These are phyloP conservation scores for Megaceryle torquata DNA, from an alignment of 2,113 vertebrate genomes.

Conservation along the genomic window DNA sequence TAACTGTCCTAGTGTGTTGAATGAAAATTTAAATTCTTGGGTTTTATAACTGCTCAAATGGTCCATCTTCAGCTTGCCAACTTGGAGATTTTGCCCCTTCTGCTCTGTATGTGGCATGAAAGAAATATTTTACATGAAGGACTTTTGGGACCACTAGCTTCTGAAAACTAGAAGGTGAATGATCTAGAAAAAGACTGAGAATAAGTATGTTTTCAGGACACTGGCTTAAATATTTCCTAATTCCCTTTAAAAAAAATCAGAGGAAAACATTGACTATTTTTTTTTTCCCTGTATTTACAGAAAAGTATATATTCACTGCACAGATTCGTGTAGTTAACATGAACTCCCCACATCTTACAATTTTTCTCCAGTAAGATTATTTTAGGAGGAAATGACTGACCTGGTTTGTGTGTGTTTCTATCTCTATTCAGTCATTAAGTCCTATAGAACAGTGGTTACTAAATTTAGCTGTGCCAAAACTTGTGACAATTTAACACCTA, in stretches of 20 bases:
- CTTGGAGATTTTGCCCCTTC: not conserved
- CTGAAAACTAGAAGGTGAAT: not conserved
- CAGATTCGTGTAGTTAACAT: not conserved
- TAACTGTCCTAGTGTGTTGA: not conserved
- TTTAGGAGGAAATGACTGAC: not conserved
- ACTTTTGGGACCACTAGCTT: not conserved
- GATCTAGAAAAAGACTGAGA: not conserved
- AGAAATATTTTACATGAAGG: not conserved
- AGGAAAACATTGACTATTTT: not conserved
- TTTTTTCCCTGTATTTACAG: not conserved
- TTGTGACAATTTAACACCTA: not conserved
- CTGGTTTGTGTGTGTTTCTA: not conserved
- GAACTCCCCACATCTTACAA: not conserved
- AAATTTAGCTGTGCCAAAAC: not conserved
- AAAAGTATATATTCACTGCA: not conserved
- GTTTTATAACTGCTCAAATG: not conserved
- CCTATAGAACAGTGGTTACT: not conserved
- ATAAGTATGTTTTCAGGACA: not conserved
- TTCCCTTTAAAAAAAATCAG: not conserved
- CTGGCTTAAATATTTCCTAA: not conserved
- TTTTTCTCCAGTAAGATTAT: not conserved
- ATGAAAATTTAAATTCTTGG: not conserved
- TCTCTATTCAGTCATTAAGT: not conserved
- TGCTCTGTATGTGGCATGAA: not conserved
- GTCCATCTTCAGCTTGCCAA: not conserved